Evolutionary conservation across 2,888 invertebrate genomes (phyloP).

Genomic region (Thyatira batis): DNA sequence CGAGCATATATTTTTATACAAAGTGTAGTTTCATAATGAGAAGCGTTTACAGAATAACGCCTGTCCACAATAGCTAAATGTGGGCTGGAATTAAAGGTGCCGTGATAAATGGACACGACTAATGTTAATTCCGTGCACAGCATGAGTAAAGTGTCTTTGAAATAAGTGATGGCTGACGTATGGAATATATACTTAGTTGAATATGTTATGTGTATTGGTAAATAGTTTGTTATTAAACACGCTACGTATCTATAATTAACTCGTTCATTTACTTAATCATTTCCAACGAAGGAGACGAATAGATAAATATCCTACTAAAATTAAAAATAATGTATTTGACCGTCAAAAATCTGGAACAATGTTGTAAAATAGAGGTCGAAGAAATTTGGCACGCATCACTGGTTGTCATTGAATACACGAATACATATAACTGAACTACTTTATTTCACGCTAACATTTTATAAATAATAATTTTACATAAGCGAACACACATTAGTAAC

Average conservation of each 20-base stretch:
- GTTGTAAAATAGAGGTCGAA: slow-evolving; percentile 66
- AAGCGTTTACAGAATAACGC: slow-evolving; percentile 80
- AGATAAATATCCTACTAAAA: slow-evolving; percentile 14
- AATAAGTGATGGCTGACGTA: no score
- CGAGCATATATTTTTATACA: slow-evolving; percentile 79
- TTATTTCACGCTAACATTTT: neutral
- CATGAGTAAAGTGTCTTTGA: neutral
- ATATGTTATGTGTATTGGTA: neutral
- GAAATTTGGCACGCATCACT: slow-evolving; percentile 70
- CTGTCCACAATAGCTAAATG: slow-evolving; percentile 70
- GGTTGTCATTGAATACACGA: slow-evolving; percentile 41
- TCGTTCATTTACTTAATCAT: no score
- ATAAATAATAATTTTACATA: no score
- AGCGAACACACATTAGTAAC: no score
- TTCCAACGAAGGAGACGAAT: slow-evolving; percentile 10
- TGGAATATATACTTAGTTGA: neutral
- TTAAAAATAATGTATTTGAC: slow-evolving; percentile 67
- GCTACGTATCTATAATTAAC: neutral
- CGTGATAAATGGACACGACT: slow-evolving; percentile 62
- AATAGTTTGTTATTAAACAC: no score
- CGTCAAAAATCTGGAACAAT: slow-evolving; percentile 71
- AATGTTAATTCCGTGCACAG: slow-evolving; percentile 31
- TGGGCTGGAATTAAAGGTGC: slow-evolving; percentile 71
- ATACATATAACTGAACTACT: slow-evolving; percentile 14
- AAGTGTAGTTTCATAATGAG: slow-evolving; percentile 78